Percentiles rank a stretch among this genome's conserved stretches.
These are phyloP conservation scores for Ferrisia virgata DNA, from an alignment of 2,888 invertebrate species.

Conservation along the genomic window DNA sequence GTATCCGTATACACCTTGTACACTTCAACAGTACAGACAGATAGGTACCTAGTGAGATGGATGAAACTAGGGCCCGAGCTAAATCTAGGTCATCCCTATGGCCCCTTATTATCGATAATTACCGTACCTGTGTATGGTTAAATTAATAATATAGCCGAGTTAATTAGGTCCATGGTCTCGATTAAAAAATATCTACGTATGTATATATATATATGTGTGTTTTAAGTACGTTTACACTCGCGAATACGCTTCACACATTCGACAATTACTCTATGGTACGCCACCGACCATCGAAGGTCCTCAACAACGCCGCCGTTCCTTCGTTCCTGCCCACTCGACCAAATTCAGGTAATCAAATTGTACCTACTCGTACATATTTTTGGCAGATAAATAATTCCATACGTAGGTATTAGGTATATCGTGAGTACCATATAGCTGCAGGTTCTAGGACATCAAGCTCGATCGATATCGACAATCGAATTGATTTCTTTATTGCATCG, in stretches of 20 bases:
- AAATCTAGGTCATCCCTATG: background rate
- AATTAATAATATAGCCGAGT: background rate
- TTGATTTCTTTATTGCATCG: too few species aligned
- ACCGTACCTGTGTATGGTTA: background rate
- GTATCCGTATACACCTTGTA: too few species aligned
- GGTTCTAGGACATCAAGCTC: background rate
- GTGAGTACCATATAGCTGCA: too few species aligned
- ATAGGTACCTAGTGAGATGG: background rate
- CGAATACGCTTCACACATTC: background rate
- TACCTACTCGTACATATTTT: background rate
- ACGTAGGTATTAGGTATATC: too few species aligned
- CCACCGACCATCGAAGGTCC: background rate
- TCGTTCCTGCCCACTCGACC: background rate
- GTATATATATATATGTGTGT: background rate
- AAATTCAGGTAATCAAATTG: background rate
- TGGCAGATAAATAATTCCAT: too few species aligned
- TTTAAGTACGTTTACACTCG: background rate
- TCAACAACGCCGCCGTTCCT: too few species aligned
- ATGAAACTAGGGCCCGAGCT: background rate
- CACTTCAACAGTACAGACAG: background rate
- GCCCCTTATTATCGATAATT: conserved; percentile 9
- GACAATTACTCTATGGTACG: background rate
- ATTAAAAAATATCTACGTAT: background rate
- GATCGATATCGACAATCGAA: too few species aligned
- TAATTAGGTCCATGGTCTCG: conserved; percentile 17